Evolutionary conservation across 2,888 invertebrate genomes (phyloP), one percentile per base, ranked within the genome.

Genomic region (Diplazon laetatorius): DNA sequence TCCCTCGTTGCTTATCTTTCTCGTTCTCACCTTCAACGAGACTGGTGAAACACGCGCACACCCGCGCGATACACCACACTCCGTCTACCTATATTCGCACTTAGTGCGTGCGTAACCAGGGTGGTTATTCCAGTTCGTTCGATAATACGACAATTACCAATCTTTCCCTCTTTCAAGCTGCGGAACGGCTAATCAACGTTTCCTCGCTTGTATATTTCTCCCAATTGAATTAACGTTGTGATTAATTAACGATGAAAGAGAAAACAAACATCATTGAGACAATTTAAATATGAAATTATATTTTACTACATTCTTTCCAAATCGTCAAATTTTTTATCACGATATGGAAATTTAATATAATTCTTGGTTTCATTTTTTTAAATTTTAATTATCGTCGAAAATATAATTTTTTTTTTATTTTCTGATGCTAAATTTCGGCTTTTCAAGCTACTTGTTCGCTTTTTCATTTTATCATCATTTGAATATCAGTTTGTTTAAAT

Each of bases 1-100:
- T 62, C 71, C 78, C 55, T 73, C 71, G 37, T 59, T 44, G 55
- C 55, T 74, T 72, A 35, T 55, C 66, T 75, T 46, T 39, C 77
- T 71, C 66, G 55, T 78, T 80, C 77, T 70, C 79, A 69, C 72
- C 79, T 79, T 76, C 76, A 69, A 72, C 50, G 72, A 72, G 76
- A 76, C 62, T 35, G 68, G 18, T 22, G 50, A 35, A 25, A n/a
- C n/a, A n/a, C n/a, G n/a, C 37, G 66, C 25, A 18, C 63, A 10
- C 25, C 14, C 66, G 22, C 14, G 6, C 70, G 74, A 66, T 74
- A 22, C n/a, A n/a, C 46, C 55, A 60, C 46, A 20, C 46, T 55
- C 48, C 71, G 46, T 52, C n/a, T 68, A 63, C 55, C 48, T 79
- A 63, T 48, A 79, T 76, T 79, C 79, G 71, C 60, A 37, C 35